Conservation (phyloP, 2,113 vertebrate genomes). For the Cynoglossus semilaevis region DNA sequence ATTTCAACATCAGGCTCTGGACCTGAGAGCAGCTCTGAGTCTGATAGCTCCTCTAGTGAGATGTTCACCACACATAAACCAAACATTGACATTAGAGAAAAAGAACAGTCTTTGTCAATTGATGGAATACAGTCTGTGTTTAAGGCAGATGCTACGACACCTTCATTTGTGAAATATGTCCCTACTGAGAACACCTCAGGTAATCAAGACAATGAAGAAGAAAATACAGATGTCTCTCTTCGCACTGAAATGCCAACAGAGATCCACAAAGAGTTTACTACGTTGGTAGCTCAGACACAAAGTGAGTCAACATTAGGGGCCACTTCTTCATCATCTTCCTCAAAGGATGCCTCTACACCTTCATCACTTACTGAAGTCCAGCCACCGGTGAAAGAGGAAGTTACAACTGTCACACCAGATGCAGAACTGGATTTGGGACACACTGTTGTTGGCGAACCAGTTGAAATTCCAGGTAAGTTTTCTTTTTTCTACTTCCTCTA, state of each 20-base stretch:
- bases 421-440: constrained; percentile 40
- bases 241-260: constrained; percentile 19
- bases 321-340: constrained; percentile 20
- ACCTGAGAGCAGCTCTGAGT: constrained; percentile 39
- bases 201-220: constrained; percentile 21
- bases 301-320: constrained; percentile 4
- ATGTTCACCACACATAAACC: constrained; percentile 22
- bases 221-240: constrained; percentile 30
- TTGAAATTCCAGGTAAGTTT: constrained; percentile 72
- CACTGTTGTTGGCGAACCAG: constrained; percentile 59
- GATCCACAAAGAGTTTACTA: constrained; percentile 17
- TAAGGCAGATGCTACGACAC: constrained; percentile 45
- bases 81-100: not conserved
- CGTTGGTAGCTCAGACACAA: constrained; percentile 26
- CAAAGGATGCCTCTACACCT: constrained; percentile 7
- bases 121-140: constrained; percentile 58
- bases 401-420: constrained; percentile 28
- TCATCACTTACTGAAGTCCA: constrained; percentile 20
- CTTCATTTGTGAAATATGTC: constrained; percentile 30
- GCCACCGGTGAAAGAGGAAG: constrained; percentile 10
- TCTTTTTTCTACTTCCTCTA: too few species aligned
- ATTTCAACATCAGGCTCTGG: constrained; percentile 18
- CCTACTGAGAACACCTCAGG: constrained; percentile 22
- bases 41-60: constrained; percentile 24
- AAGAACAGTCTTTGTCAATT: constrained; percentile 21